A percentile compares a stretch with the other conserved stretches of the same genome.
Evolutionary conservation across 2,113 vertebrate species (phyloP).

Genomic region (Ammodytes marinus): DNA sequence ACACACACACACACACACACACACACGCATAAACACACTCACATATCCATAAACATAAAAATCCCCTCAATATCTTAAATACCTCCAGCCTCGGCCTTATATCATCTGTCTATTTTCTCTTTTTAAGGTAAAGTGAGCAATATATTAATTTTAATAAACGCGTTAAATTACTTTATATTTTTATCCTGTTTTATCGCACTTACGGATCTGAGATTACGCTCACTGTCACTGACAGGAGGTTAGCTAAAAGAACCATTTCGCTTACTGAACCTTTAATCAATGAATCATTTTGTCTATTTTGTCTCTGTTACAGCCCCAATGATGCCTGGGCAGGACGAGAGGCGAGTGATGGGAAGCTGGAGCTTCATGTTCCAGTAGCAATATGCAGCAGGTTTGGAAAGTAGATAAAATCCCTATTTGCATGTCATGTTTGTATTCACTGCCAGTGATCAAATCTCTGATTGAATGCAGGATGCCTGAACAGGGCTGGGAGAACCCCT

Average conservation of each 20-base stretch:
- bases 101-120: background rate
- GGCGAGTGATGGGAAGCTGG: slow-evolving; percentile 31
- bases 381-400: slow-evolving; percentile 41
- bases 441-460: slow-evolving; percentile 46
- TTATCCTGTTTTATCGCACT: too few relatives aligned
- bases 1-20: background rate
- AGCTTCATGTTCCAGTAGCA: slow-evolving; percentile 35
- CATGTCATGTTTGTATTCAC: slow-evolving; percentile 47
- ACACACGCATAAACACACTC: too few relatives aligned
- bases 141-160: too few relatives aligned
- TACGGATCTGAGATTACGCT: too few relatives aligned
- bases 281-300: background rate
- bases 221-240: too few relatives aligned
- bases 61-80: background rate
- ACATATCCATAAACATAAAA: background rate
- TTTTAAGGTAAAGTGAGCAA: too few relatives aligned
- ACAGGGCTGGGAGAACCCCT: slow-evolving; percentile 31
- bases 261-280: too few relatives aligned
- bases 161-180: too few relatives aligned
- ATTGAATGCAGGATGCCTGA: slow-evolving; percentile 32
- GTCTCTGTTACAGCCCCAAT: slow-evolving; percentile 14
- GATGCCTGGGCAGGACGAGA: slow-evolving; percentile 20
- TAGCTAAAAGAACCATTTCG: too few relatives aligned
- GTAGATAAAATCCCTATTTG: slow-evolving; percentile 43
- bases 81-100: background rate